Conservation (phyloP, 2,113 vertebrate species). For the Zosterops japonicus region DNA sequence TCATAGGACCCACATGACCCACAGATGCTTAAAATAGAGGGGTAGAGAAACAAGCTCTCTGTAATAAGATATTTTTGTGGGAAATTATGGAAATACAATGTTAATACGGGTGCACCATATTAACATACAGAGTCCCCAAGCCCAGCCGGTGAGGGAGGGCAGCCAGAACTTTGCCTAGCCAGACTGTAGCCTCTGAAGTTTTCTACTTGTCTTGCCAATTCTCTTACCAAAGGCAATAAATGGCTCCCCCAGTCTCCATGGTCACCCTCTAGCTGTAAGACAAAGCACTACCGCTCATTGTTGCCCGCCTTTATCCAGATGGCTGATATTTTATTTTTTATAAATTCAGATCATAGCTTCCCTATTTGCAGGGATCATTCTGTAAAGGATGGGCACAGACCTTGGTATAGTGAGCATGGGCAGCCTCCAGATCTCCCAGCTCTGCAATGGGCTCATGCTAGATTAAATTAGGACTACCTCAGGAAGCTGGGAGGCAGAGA, state of each 20-base stretch:
- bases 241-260: rapidly evolving
- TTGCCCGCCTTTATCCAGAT: background rate
- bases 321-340: background rate
- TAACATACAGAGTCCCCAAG: background rate
- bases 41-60: background rate
- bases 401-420: background rate
- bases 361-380: background rate
- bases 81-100: background rate
- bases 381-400: background rate
- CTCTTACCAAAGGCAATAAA: background rate
- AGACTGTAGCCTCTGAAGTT: background rate
- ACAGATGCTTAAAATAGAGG: background rate
- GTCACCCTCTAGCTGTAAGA: background rate
- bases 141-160: background rate
- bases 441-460: background rate
- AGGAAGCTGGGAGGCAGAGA: background rate
- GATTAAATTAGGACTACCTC: background rate
- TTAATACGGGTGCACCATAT: background rate
- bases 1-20: rapidly evolving
- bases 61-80: background rate
- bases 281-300: background rate
- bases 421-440: background rate
- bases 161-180: background rate
- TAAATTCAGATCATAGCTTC: background rate
- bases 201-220: background rate